Conservation (phyloP, 37 sponge, comb jelly and placozoan species). For the Diacarnus erythraeanus region DNA sequence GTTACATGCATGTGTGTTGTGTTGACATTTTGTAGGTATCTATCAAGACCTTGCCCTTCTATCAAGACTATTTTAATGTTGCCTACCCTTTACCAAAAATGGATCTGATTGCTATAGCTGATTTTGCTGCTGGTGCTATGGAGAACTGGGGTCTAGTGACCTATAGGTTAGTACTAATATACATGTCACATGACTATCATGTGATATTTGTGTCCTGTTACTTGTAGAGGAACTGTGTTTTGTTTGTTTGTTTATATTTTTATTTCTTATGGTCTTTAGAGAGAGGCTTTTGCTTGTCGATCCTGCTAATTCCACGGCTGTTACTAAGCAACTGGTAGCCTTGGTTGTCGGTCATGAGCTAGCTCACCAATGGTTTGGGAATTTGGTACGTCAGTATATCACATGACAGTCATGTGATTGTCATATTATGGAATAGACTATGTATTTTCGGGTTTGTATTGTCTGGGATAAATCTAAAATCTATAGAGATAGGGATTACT, state of each 20-base stretch:
- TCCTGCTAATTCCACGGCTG: slow-evolving; percentile 69
- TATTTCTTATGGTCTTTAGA: slow-evolving; percentile 20
- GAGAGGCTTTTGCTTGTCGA: slow-evolving; percentile 87
- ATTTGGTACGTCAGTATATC: slow-evolving; percentile 60
- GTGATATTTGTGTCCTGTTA: too few species aligned
- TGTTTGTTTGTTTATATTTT: not conserved
- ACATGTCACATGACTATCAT: not conserved
- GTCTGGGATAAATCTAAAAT: too few species aligned
- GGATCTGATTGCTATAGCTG: slow-evolving; percentile 95
- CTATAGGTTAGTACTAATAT: slow-evolving; percentile 44
- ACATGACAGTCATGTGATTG: not conserved
- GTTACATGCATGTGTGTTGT: not conserved
- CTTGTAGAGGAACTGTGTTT: not conserved
- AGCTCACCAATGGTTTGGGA: slow-evolving; percentile 98
- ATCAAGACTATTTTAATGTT: slow-evolving; percentile 83
- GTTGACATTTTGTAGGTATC: slow-evolving; percentile 60
- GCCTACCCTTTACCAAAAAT: slow-evolving; percentile 91
- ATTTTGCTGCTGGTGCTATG: slow-evolving; percentile 94
- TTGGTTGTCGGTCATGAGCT: slow-evolving; percentile 96
- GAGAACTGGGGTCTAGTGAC: slow-evolving; percentile 96
- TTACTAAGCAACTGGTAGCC: slow-evolving; percentile 88
- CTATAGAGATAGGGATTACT: too few species aligned
- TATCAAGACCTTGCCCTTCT: slow-evolving; percentile 91
- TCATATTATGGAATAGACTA: not conserved
- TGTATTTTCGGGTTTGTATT: not conserved